Conservation (phyloP, 2,113 vertebrate species). For the Archilochus colubris region DNA sequence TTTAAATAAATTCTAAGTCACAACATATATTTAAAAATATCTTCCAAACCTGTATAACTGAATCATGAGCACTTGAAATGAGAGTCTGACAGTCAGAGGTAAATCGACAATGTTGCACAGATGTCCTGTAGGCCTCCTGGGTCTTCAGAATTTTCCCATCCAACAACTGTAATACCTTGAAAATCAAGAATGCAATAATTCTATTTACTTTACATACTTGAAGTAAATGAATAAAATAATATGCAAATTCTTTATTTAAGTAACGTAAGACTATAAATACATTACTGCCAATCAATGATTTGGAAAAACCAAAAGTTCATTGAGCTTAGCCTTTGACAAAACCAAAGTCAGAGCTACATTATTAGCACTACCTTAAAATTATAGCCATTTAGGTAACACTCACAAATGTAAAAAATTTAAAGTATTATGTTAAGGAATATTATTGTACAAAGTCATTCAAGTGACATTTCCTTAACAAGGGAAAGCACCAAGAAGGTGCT, state of each 20-base stretch:
- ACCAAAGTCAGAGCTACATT: background rate
- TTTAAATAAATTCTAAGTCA: background rate
- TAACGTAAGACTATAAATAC: background rate
- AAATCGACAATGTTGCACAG: conserved; percentile 88
- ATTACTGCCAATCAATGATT: background rate
- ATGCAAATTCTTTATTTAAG: background rate
- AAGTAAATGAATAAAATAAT: background rate
- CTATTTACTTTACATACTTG: background rate
- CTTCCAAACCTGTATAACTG: conserved; percentile 84
- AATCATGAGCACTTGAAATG: conserved; percentile 88
- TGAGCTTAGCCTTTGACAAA: background rate
- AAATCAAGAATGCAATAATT: conserved; percentile 1
- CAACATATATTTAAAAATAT: background rate
- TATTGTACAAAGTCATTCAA: background rate
- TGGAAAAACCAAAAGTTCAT: background rate
- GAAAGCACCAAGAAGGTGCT: background rate
- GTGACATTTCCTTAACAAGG: background rate
- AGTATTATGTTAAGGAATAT: background rate
- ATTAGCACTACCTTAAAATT: background rate
- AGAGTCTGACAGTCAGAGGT: conserved; percentile 80
- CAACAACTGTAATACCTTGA: conserved; percentile 85
- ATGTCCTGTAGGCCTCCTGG: conserved; percentile 77
- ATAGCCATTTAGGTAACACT: background rate
- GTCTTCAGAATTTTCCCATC: conserved; percentile 80
- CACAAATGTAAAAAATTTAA: background rate